Evolutionary conservation across 2,888 invertebrate species (phyloP), one percentile per base, ranked within the genome.

Genomic region (Antitype chi): DNA sequence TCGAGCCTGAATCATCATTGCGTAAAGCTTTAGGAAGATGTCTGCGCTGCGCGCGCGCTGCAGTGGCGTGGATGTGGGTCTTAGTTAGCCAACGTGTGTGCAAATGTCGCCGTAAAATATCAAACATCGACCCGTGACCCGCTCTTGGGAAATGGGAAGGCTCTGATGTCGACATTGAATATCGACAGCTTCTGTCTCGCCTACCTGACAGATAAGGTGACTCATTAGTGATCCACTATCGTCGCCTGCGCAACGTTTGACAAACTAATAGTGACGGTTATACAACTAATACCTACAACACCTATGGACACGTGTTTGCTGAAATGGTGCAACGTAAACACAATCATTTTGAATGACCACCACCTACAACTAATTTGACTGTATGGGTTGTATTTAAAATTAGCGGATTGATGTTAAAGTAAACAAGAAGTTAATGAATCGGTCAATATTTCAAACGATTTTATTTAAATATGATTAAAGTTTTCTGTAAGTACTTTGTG

Each of bases 81-180:
- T 89, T 78, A 89, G 91, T 95, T 95, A 86, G 93, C 93, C 89
- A 95, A 96, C 89, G 87, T 90, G 90, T 94, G 92, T 90, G 91
- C 90, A 93, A 96, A 96, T 95, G 94, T 94, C 94, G 89, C 93
- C 90, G 90, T 90, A 92, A 95, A 96, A 95, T 96, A 95, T 93
- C 95, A 96, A 91, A 88, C 88, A 87, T 57, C 91, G 95, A 95
- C 94, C 95, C 89, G 84, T 92, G 94, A 94, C 94, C 94, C 85
- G 89, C 70, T 90, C 91, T 93, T 92, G 82, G 86, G 92, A 92
- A 93, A 93, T 94, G 92, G 91, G 92, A 92, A 89, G 88, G 81
- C 83, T 89, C 84, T 89, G 28, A 85, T 89, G 85, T 74, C 84
- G 85, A 89, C 82, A 87, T 90, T 91, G 89, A 90, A 90, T 84